phyloP scores from a whole-genome alignment of 2,797 vertebrate species.

The Phrynocephalus forsythii region DNA sequence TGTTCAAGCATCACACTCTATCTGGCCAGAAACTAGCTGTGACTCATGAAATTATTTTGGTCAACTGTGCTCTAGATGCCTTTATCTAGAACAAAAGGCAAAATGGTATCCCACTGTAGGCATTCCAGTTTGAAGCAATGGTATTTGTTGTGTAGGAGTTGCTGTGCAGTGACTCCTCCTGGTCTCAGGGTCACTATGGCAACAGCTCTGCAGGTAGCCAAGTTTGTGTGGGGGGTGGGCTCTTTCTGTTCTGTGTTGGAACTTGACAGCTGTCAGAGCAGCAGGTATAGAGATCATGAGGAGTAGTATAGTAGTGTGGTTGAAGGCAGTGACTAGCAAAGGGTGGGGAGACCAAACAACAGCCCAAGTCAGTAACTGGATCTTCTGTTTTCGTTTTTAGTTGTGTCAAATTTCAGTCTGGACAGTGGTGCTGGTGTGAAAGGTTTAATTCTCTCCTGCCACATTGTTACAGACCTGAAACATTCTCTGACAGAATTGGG shows the following conservation, averaged over 20 bases:
- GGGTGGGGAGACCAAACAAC: not conserved
- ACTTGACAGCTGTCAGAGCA: slow-evolving; percentile 3
- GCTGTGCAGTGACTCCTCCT: not conserved
- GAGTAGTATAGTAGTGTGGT: not conserved
- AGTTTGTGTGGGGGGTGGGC: not conserved
- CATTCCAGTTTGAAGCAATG: not conserved
- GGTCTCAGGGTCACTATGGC: slow-evolving; percentile 6
- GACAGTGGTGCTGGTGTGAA: not conserved
- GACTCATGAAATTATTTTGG: not conserved
- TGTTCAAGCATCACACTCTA: not conserved
- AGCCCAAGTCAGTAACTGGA: not conserved
- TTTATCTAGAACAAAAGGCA: not conserved
- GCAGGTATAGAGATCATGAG: not conserved
- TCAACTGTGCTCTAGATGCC: not conserved
- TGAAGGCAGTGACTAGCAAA: too few species aligned
- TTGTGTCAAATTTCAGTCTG: not conserved
- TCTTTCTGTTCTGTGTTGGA: not conserved
- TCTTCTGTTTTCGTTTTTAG: not conserved
- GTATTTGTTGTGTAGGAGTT: slow-evolving; percentile 7
- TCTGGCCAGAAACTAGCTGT: not conserved
- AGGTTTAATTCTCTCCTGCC: not conserved
- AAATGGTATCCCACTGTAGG: not conserved
- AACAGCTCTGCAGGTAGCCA: slow-evolving; percentile 24
- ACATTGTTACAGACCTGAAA: not conserved
- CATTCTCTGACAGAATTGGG: too few species aligned